phyloP scores from a whole-genome alignment of 2,113 vertebrate species.

The Syngnathus typhle region DNA sequence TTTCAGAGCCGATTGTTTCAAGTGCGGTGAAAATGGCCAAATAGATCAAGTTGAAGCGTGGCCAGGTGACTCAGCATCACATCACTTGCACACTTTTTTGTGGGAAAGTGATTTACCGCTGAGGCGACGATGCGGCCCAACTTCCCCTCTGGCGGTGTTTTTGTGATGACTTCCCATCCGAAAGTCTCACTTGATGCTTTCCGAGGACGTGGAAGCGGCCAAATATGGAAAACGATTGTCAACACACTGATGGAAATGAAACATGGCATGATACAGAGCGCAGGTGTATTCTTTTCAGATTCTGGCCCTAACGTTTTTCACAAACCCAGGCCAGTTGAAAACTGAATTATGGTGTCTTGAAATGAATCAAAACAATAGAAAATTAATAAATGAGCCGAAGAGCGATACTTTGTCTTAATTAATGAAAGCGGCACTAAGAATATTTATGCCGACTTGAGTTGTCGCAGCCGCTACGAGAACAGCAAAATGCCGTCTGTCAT shows the following conservation, averaged over 20 bases:
- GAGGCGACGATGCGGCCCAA: not conserved
- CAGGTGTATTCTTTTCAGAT: too few relatives aligned
- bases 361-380: not conserved
- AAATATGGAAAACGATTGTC: not conserved
- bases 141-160: too few relatives aligned
- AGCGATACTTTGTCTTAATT: not conserved
- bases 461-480: not conserved
- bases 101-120: not conserved
- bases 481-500: slow-evolving; percentile 14
- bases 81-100: slow-evolving; percentile 2
- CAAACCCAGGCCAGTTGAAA: too few relatives aligned
- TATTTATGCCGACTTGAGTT: not conserved
- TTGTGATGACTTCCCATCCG: not conserved
- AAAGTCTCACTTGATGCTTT: not conserved
- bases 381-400: not conserved
- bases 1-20: slow-evolving; percentile 2
- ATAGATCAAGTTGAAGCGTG: slow-evolving; percentile 9
- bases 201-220: not conserved
- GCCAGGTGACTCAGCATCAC: slow-evolving; percentile 7
- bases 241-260: not conserved
- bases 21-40: slow-evolving; percentile 7
- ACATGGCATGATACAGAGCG: not conserved
- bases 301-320: too few relatives aligned
- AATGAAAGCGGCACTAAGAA: not conserved
- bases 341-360: not conserved